Conservation (phyloP, 1,140 invertebrate genomes). For the Hetaerina americana region DNA sequence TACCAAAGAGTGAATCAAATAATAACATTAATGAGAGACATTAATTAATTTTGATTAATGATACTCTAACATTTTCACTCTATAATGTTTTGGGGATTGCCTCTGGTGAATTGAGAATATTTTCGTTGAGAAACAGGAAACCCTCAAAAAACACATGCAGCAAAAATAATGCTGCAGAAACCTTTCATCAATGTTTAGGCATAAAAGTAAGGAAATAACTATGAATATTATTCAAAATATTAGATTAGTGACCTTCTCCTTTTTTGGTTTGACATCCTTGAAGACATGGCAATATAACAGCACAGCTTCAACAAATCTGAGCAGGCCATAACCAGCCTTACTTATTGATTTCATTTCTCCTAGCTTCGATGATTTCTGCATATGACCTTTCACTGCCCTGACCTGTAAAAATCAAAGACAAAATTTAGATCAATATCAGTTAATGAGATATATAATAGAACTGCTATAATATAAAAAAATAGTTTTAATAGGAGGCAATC, state of each 20-base stretch:
- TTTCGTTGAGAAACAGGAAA: no score
- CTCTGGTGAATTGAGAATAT: no score
- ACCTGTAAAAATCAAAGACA: not conserved
- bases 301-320: constrained; percentile 75
- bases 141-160: no score
- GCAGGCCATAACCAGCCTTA: constrained; percentile 65
- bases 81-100: no score
- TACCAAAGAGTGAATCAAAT: no score
- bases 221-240: not conserved
- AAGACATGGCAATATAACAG: constrained; percentile 73
- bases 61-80: no score
- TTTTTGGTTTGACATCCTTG: constrained; percentile 76
- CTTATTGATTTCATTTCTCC: constrained; percentile 63
- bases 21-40: no score
- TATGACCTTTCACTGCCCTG: not conserved
- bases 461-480: no score
- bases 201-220: not conserved
- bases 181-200: not conserved
- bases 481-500: no score
- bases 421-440: not conserved
- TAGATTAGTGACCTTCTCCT: constrained; percentile 51
- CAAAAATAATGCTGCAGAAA: no score
- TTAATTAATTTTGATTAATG: no score
- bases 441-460: no score
- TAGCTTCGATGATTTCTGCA: constrained; percentile 43